Evolutionary conservation across 2,888 invertebrate genomes (phyloP).

Genomic region (Spodoptera littoralis): DNA sequence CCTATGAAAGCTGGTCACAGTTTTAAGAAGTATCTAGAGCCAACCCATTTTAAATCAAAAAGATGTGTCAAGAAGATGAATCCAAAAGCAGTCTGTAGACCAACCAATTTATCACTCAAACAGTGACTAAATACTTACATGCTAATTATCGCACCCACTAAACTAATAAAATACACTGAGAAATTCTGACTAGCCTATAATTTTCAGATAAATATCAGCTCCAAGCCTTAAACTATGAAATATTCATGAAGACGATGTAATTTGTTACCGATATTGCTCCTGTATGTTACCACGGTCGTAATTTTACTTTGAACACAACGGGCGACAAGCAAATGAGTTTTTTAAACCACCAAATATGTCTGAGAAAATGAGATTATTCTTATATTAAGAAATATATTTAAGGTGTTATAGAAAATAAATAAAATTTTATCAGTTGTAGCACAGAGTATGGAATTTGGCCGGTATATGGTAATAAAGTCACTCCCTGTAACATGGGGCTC

Average conservation of each 20-base stretch:
- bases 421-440: too few relatives aligned
- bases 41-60: too few relatives aligned
- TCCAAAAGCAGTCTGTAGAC: not conserved
- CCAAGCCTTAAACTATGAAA: constrained; percentile 67
- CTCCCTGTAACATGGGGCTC: too few relatives aligned
- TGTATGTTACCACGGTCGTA: constrained; percentile 52
- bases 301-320: constrained; percentile 50
- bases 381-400: not conserved
- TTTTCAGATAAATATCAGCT: constrained; percentile 72
- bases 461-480: too few relatives aligned
- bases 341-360: constrained; percentile 41
- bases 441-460: too few relatives aligned
- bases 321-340: constrained; percentile 59
- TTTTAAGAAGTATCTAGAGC: too few relatives aligned
- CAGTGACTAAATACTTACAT: too few relatives aligned
- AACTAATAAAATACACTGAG: constrained; percentile 28
- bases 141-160: not conserved
- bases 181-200: constrained; percentile 63
- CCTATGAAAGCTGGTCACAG: too few relatives aligned
- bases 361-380: not conserved
- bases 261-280: constrained; percentile 76
- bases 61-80: too few relatives aligned
- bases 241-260: constrained; percentile 80
- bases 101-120: too few relatives aligned
- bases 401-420: too few relatives aligned